These are phyloP conservation scores for Strigops habroptila DNA, from an alignment of 2,113 vertebrate genomes.

Conservation along the genomic window DNA sequence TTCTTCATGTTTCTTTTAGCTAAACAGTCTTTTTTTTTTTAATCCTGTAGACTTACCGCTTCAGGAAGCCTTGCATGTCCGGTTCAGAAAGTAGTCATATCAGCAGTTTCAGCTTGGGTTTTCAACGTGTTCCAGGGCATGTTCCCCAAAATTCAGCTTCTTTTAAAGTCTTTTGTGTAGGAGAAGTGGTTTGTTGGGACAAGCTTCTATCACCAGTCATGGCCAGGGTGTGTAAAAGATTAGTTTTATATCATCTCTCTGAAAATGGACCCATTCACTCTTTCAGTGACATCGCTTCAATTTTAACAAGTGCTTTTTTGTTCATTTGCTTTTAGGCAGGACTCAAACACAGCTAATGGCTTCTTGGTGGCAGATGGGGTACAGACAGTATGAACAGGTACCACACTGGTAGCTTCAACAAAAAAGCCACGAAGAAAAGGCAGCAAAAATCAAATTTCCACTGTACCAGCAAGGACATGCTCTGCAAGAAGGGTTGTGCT, in stretches of 20 bases:
- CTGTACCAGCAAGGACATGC: rapidly evolving
- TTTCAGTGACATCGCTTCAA: not conserved
- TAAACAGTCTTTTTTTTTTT: not conserved
- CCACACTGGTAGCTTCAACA: not conserved
- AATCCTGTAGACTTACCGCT: not conserved
- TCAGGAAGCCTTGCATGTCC: constrained; percentile 36
- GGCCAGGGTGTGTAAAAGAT: not conserved
- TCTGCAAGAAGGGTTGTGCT: not conserved
- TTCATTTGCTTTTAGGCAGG: not conserved
- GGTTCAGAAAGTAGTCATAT: not conserved
- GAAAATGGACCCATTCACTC: not conserved
- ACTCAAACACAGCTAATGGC: not conserved
- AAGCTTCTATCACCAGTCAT: not conserved
- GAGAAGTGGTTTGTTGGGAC: not conserved
- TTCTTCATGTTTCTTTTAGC: not conserved
- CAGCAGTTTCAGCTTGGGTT: constrained; percentile 25
- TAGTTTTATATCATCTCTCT: not conserved
- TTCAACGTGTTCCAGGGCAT: not conserved
- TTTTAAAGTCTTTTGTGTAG: not conserved
- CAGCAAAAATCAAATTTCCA: not conserved
- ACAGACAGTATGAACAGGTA: not conserved
- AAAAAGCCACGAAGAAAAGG: not conserved
- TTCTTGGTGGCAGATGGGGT: not conserved
- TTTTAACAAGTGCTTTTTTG: not conserved
- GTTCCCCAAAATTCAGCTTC: constrained; percentile 10